Evolutionary conservation across 2,113 vertebrate genomes (phyloP), one percentile per base, ranked within the genome.

Genomic region (Martes martes): DNA sequence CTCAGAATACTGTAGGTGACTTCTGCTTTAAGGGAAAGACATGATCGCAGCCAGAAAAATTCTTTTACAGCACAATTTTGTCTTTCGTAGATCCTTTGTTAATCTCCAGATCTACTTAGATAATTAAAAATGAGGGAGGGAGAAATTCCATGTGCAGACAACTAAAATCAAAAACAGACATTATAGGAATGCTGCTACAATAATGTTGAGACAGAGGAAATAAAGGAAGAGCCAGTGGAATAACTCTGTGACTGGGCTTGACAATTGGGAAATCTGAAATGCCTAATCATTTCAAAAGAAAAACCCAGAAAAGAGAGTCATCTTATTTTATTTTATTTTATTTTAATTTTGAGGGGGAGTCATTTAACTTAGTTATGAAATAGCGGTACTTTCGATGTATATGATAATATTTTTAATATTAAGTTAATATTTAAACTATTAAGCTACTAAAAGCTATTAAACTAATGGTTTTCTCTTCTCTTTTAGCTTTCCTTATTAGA

Each of bases 401-500:
- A 21, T 57, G 47, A 42, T 45, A 24, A 31, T 67, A 92, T 90
- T 92, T 61, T 90, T 79, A 52, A 55, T 55, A 55, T 55, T 55
- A 55, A 55, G 16, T 55, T 55, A 55, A 55, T 55, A 55, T 55
- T 55, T 18, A 55, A 55, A 55, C 52, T 55, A 55, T 18, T 55
- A 55, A 55, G 52, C 52, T 55, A 55, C 18, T 55, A 55, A 6
- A 55, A 55, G 18, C 52, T 55, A 18, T 18, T 18, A 55, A 55
- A 55, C 52, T 55, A 55, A 96, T 24, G 39, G 0, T 57, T n/a
- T 78, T 78, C 24, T 78, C 1, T 24, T 94, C 19, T 91, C 79
- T 84, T 98, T 88, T 96, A 99, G 99, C 99, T 99, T 89, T 99
- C 99, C 42, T 98, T 99, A 15, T 96, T 99, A 97, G 99, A 99